Evolutionary conservation across 1,140 invertebrate genomes (phyloP).

Genomic region (Aphidius gifuensis): DNA sequence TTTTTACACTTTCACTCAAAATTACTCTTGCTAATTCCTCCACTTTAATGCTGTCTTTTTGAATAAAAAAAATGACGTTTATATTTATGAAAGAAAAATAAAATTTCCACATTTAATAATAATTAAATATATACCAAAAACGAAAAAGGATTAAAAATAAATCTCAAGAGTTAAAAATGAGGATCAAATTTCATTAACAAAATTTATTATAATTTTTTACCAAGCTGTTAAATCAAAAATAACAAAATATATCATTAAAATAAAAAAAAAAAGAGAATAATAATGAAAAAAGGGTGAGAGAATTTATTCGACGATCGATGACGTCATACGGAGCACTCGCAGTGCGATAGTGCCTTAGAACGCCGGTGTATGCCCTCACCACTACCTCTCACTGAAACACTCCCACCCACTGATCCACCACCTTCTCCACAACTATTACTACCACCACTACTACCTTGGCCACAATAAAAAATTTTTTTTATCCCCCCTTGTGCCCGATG

Average conservation of each 20-base stretch:
- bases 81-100: too few species aligned
- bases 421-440: constrained; percentile 12
- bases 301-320: constrained; percentile 31
- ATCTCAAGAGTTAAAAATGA: not conserved
- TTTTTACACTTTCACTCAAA: constrained; percentile 11
- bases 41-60: too few species aligned
- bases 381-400: not conserved
- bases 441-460: constrained; percentile 5
- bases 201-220: too few species aligned
- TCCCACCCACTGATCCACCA: not conserved
- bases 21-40: constrained; percentile 6
- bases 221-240: too few species aligned
- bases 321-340: constrained; percentile 33
- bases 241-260: not conserved
- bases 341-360: constrained; percentile 31
- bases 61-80: too few species aligned
- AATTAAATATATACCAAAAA: not conserved
- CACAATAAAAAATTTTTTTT: not conserved
- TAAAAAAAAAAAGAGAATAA: not conserved
- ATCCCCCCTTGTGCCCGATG: not conserved
- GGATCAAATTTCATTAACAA: not conserved
- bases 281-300: constrained; percentile 29
- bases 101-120: not conserved
- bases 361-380: constrained; percentile 1
- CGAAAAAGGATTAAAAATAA: not conserved